These are phyloP conservation scores for Saxicola maurus DNA, from an alignment of 2,797 vertebrate species.

Conservation along the genomic window DNA sequence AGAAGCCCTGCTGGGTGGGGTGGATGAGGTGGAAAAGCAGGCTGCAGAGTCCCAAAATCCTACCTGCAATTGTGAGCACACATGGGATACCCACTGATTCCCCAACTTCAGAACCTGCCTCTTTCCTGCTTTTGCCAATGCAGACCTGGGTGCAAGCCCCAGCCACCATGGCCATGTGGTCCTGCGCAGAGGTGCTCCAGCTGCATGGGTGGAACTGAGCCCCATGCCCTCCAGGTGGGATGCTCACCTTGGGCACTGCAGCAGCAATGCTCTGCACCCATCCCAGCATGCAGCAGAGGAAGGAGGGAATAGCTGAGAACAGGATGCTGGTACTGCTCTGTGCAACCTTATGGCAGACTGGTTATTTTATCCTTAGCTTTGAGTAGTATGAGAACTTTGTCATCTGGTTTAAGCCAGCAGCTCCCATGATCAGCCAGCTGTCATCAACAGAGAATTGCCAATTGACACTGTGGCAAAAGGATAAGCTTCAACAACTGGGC, in stretches of 20 bases:
- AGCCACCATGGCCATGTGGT: rapidly evolving
- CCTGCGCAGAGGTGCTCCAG: rapidly evolving
- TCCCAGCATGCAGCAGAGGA: not conserved
- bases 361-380: not conserved
- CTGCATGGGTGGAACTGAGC: rapidly evolving
- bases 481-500: not conserved
- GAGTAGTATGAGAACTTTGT: not conserved
- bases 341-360: not conserved
- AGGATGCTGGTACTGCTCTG: not conserved
- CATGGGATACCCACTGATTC: not conserved
- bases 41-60: not conserved
- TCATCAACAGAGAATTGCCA: not conserved
- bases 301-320: not conserved
- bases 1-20: not conserved
- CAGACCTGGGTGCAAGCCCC: not conserved
- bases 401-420: not conserved
- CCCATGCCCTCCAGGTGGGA: not conserved
- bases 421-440: not conserved
- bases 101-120: not conserved
- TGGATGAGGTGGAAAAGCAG: not conserved
- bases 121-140: not conserved
- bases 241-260: not conserved
- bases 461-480: not conserved
- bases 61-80: rapidly evolving
- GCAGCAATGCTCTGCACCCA: rapidly evolving